Evolutionary conservation across 1,140 invertebrate genomes (phyloP), one percentile per base, ranked within the genome.

Genomic region (Papilio polyxenes): DNA sequence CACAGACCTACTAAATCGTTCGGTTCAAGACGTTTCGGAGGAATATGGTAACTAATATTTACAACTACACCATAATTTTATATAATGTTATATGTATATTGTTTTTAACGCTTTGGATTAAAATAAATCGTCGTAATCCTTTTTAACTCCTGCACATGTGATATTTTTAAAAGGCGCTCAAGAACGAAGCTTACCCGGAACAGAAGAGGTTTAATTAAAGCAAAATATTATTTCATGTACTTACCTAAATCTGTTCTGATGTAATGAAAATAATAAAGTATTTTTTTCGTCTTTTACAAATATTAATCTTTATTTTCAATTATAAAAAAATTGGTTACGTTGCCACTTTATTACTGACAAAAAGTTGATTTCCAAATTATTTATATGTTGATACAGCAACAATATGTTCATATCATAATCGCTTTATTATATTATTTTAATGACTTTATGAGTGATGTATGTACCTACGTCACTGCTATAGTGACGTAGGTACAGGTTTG

Each of bases 361-460:
- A 15, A 37, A 15, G 15, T 72, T 72, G 9, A 20, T 31, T 17
- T 37, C 23, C 6, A 72, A 72, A 72, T 37, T 37, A 72, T 17
- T 72, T 72, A 72, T 72, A 72, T 13, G 11, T 72, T 15, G 13
- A 72, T 4, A 1, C 4, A 31, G 37, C 3, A 11, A 13, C 65
- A 72, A 13, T 13, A 40, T 37, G 15, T 37, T 72, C 11, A 40
- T 72, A 72, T 72, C 31, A 37, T 72, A 72, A 72, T 72, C 13
- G 31, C 13, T 72, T 72, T 72, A 37, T 72, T 40, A 72, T 37
- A 69, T 37, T 72, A 11, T 72, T 72, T 72, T 72, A 72, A 72
- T 40, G 31, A 72, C 65, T 72, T 72, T 37, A 37, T 15, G 13
- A 72, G 62, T 37, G 20, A 72, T 13, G 20, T 69, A 31, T 37